Evolutionary conservation across 2,113 vertebrate genomes (phyloP).

Genomic region (Gasterosteus aculeatus): DNA sequence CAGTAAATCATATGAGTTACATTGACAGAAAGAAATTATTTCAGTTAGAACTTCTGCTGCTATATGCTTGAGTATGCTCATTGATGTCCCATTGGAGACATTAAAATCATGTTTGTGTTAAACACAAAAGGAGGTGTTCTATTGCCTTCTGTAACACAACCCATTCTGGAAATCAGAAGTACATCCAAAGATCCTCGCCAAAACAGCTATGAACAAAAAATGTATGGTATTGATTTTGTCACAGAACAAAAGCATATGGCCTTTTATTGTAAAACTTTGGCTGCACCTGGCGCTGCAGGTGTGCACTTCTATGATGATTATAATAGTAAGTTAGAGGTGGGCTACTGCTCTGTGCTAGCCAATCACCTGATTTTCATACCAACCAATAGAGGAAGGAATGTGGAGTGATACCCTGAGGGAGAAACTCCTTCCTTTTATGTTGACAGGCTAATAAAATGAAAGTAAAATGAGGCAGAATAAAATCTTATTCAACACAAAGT

Average conservation of each 20-base stretch:
- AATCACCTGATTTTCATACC: conserved; percentile 38
- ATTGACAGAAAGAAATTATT: neutral
- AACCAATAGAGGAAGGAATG: conserved; percentile 11
- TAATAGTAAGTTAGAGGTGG: conserved; percentile 25
- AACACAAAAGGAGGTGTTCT: conserved; percentile 6
- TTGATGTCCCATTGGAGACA: conserved; percentile 5
- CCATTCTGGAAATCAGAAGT: conserved; percentile 27
- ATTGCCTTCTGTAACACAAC: conserved; percentile 27
- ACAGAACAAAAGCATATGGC: neutral
- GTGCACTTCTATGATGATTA: conserved; percentile 3
- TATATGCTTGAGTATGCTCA: neutral
- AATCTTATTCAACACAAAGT: neutral
- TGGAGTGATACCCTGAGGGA: too few relatives aligned
- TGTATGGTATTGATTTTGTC: conserved; percentile 41
- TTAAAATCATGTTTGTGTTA: conserved; percentile 12
- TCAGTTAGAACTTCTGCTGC: neutral
- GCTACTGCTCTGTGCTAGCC: conserved; percentile 11
- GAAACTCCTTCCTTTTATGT: neutral
- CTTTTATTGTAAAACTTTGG: conserved; percentile 20
- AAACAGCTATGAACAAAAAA: conserved; percentile 26
- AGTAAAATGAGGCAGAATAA: neutral
- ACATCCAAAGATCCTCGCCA: conserved; percentile 28
- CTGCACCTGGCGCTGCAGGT: neutral
- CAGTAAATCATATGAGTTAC: neutral
- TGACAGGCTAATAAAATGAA: conserved; percentile 5